Base-by-base conservation (phyloP, 1,140 invertebrate genomes). In the Globodera rostochiensis region DNA sequence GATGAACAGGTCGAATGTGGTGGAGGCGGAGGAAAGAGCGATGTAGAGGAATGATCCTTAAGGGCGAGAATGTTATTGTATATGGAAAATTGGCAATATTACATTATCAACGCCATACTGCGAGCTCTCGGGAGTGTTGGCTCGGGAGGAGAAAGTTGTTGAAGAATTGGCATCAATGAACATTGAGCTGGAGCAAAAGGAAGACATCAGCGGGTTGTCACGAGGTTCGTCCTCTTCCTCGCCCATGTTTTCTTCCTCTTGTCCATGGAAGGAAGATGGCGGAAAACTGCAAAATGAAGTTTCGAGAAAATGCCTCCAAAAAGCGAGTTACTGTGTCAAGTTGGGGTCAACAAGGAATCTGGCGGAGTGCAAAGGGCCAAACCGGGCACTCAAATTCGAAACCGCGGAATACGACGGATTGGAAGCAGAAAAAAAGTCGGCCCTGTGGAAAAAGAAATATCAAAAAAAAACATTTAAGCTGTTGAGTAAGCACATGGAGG, bases 121-220 rank as follows among this genome's bases (percentile, higher is more conserved):
- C 73, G 47, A 74, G 53, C 75, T 49, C 60, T 82, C 79, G 21
- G 83, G 83, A 11, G 83, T 84, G 53, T 69, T 47, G 19, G 83
- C 79, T 69, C 83, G 6, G 5, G 83, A 84, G 2, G 84, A 85
- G 67, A 80, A 84, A 66, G 83, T 84, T 9, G 83, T 83, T 3
- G 83, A 84, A n/a, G 84, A 84, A 64, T 85, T 84, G 21, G 85
- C 84, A 73, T 86, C 79, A 45, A n/a, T 73, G 47, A 57, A 80
- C 45, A 85, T 77, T n/a, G 49, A 9, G 9, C 46, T 66, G 60
- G 81, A 84, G 66, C 75, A 76, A 70, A 80, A 80, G 15, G 80
- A 80, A 15, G 69, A 69, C 25, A 71, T 25, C 19, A 77, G 8
- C 45, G 67, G 60, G 1, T 45, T 19, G 47, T 47, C 82, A n/a